Percentiles rank a stretch among this genome's conserved stretches.
phyloP scores from a whole-genome alignment of 2,888 invertebrate genomes.

The Phyto melanocephala region DNA sequence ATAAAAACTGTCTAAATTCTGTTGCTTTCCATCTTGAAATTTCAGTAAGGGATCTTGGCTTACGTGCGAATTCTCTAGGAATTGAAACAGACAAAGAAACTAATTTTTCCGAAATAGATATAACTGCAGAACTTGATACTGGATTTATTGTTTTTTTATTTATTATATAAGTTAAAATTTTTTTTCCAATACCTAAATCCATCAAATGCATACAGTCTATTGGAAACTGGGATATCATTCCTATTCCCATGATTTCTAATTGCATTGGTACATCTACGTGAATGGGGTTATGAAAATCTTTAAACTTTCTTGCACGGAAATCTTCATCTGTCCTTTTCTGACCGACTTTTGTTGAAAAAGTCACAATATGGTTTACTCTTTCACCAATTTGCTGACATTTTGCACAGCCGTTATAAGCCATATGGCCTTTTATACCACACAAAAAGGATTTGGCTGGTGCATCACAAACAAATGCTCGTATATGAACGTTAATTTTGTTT shows the following conservation, averaged over 20 bases:
- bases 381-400: neutral
- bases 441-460: neutral
- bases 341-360: neutral
- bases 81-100: neutral
- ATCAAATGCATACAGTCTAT: neutral
- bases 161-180: neutral
- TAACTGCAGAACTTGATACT: neutral
- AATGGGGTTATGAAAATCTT: neutral
- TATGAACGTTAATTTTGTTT: neutral
- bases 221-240: neutral
- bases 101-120: neutral
- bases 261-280: neutral
- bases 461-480: neutral
- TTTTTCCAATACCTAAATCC: neutral
- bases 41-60: neutral
- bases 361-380: neutral
- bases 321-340: neutral
- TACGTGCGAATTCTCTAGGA: neutral
- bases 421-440: neutral
- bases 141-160: neutral
- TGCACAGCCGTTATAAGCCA: neutral
- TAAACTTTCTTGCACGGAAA: neutral
- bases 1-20: slow-evolving; percentile 18
- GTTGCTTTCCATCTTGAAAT: slow-evolving; percentile 18
- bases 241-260: neutral